Base-by-base conservation (phyloP, 2,113 vertebrate genomes). In the Lepus americanus region DNA sequence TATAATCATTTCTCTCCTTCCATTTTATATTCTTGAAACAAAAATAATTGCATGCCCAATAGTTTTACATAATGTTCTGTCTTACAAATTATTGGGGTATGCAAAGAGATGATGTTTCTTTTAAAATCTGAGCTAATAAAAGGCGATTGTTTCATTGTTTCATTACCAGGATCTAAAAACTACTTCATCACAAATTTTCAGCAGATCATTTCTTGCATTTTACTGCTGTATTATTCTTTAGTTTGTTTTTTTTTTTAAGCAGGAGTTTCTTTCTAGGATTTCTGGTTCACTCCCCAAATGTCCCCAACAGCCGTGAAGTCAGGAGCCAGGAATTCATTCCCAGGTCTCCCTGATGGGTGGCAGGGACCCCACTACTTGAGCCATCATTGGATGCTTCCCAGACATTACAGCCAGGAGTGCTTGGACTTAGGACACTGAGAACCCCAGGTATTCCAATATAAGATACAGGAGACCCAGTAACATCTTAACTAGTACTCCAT, bases 21-120 rank as follows among this genome's bases (percentile, higher is more conserved):
- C 74, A 82, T 61, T 76, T 82, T 64, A 67, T 31, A 72, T 61
- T 87, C 31, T 76, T 59, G 7, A 89, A 14, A 59, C 67, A 67
- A 78, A 95, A 94, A 89, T 5, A 73, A 81, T 53, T 88, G 39
- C 19, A 67, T 63, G 55, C 7, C 69, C 36, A 84, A 39, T 61
- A 82, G 16, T 67, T 64, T 93, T 79, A 80, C 9, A 53, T 25
- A 74, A 79, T 74, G 73, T 49, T 74, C 25, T 73, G 25, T 31
- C 16, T 70, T 83, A 69, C 3, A 87, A 84, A 95, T 53, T 31
- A 64, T 73, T 82, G 44, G 3, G 67, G 6, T 74, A 53, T 53
- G 12, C 36, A 83, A 77, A 84, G 9, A 55, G 14, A 25, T 76
- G 1, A 44, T 66, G 70, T 78, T 73, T 63, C 87, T 89, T 78